Evolutionary conservation across 2,888 invertebrate genomes (phyloP).

Genomic region (Abscondita cerata): DNA sequence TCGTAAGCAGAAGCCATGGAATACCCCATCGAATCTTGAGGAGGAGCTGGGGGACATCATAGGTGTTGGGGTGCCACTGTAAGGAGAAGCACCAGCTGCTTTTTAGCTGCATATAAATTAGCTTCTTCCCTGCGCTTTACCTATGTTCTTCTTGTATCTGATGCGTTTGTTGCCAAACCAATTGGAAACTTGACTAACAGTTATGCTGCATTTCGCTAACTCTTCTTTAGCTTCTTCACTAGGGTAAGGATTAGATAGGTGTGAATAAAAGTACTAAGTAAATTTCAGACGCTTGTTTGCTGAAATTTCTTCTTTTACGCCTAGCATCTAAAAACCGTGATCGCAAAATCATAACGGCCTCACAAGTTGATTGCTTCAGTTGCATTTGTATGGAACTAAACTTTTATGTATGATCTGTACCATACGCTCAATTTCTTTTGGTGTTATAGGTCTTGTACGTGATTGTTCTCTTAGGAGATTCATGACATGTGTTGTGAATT

Average conservation of each 20-base stretch:
- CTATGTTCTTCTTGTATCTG: constrained; percentile 99
- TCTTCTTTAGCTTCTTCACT: constrained; percentile 99
- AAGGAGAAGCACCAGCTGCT: constrained; percentile 79
- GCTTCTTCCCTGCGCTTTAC: constrained; percentile 99
- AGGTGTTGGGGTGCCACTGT: constrained; percentile 89
- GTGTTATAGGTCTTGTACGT: constrained; percentile 96
- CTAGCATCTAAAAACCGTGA: constrained; percentile 82
- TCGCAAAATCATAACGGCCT: constrained; percentile 98
- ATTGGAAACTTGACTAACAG: constrained; percentile 94
- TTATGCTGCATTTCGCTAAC: constrained; percentile 98
- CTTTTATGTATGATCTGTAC: constrained; percentile 98
- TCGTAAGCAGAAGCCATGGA: constrained; percentile 93
- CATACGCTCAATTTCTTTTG: constrained; percentile 99
- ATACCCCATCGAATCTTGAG: constrained; percentile 93
- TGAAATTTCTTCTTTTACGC: constrained; percentile 96
- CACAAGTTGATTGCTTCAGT: constrained; percentile 98
- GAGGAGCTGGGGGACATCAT: constrained; percentile 95
- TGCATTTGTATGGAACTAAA: constrained; percentile 98
- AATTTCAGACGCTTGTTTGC: constrained; percentile 99
- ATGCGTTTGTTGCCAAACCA: constrained; percentile 99
- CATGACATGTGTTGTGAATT: constrained; percentile 99
- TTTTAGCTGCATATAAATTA: constrained; percentile 97
- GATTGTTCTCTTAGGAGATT: constrained; percentile 96
- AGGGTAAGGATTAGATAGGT: constrained; percentile 99
- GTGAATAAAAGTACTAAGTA: constrained; percentile 99